These are phyloP conservation scores for Eufriesea mexicana DNA, from an alignment of 1,140 invertebrate genomes.

Conservation along the genomic window DNA sequence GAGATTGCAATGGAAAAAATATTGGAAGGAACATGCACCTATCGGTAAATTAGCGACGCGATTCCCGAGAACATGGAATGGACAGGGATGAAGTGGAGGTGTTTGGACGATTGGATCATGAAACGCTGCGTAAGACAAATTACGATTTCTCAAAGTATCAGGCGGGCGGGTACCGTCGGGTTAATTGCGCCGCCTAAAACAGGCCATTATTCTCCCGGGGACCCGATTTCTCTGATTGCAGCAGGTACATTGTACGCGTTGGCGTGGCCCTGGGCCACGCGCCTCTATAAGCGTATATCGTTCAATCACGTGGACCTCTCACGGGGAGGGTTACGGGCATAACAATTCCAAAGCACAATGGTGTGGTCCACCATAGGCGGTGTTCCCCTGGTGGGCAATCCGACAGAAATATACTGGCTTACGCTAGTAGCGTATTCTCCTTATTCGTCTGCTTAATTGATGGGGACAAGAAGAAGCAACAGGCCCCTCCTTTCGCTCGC, in stretches of 20 bases:
- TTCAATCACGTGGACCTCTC: slow-evolving; percentile 59
- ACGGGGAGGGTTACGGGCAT: slow-evolving; percentile 29
- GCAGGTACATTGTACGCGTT: slow-evolving; percentile 50
- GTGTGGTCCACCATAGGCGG: slow-evolving; percentile 11
- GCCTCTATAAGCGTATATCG: slow-evolving; percentile 55
- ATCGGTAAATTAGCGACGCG: too few relatives aligned
- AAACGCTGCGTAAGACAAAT: slow-evolving; percentile 31
- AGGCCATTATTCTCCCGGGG: slow-evolving; percentile 55
- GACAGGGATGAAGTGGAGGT: background rate
- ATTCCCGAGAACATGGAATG: too few relatives aligned
- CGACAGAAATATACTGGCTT: slow-evolving; percentile 29
- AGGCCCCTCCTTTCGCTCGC: too few relatives aligned
- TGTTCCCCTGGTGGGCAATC: slow-evolving; percentile 46
- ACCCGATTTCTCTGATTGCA: slow-evolving; percentile 61
- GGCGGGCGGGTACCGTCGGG: slow-evolving; percentile 10
- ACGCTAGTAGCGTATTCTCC: slow-evolving; percentile 40
- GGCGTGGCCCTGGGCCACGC: slow-evolving; percentile 64
- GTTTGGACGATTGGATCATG: background rate
- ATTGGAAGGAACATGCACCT: too few relatives aligned
- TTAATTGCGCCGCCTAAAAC: slow-evolving; percentile 67
- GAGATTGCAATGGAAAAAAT: too few relatives aligned
- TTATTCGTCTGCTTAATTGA: slow-evolving; percentile 39
- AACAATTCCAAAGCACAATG: slow-evolving; percentile 53
- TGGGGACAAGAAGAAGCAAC: slow-evolving; percentile 13
- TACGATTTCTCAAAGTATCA: slow-evolving; percentile 30